These are phyloP conservation scores for Nothocercus nigrocapillus DNA, from an alignment of 2,113 vertebrate species.

Conservation along the genomic window DNA sequence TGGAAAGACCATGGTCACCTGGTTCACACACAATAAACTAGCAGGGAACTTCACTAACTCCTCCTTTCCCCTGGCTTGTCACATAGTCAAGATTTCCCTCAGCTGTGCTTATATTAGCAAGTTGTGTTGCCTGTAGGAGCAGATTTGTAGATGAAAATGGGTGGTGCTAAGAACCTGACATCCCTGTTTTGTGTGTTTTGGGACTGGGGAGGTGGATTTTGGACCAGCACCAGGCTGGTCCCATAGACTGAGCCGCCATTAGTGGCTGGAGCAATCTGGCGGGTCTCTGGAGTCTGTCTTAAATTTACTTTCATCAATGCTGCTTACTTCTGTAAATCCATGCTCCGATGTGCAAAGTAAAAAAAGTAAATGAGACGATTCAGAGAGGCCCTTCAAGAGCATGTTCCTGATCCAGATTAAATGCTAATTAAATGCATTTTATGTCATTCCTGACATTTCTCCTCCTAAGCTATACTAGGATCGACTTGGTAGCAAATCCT, in stretches of 20 bases:
- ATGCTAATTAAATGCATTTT: not conserved
- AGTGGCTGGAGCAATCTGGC: constrained; percentile 12
- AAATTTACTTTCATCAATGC: constrained; percentile 22
- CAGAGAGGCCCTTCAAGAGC: not conserved
- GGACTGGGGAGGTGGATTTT: not conserved
- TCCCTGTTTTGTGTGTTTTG: not conserved
- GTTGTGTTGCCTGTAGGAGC: constrained; percentile 18
- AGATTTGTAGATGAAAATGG: constrained; percentile 29
- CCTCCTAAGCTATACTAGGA: not conserved
- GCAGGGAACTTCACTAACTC: not conserved
- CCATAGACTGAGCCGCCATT: not conserved
- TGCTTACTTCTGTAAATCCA: constrained; percentile 47
- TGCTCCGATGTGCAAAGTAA: not conserved
- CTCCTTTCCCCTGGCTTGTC: not conserved
- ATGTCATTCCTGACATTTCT: not conserved
- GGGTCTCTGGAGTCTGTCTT: not conserved
- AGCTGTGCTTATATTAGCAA: not conserved
- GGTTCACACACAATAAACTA: not conserved
- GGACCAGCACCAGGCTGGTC: constrained; percentile 15
- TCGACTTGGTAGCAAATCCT: not conserved
- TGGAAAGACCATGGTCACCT: not conserved
- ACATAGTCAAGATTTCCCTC: not conserved
- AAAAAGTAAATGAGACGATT: not conserved
- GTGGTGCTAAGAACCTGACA: constrained; percentile 5
- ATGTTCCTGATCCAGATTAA: not conserved